These are phyloP conservation scores for Trichechus manatus DNA, from an alignment of 2,113 vertebrate genomes.

Conservation along the genomic window DNA sequence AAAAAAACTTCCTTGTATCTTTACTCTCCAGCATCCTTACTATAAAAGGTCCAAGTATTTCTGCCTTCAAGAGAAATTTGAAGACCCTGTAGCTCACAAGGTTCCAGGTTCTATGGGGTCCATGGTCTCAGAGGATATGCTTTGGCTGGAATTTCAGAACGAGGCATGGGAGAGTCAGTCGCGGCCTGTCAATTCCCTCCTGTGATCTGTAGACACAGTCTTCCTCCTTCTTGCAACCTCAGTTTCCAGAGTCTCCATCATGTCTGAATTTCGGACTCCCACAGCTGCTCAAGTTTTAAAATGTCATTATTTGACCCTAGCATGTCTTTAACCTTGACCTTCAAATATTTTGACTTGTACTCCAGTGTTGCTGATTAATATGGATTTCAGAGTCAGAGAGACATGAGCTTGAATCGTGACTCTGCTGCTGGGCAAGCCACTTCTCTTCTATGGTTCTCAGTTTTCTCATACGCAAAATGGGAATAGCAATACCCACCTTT, in stretches of 20 bases:
- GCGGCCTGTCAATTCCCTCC: background rate
- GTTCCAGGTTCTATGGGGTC: background rate
- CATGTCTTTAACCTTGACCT: background rate
- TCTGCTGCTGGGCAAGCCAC: background rate
- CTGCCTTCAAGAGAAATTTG: background rate
- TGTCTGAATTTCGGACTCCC: background rate
- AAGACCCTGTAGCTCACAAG: background rate
- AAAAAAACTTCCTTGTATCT: background rate
- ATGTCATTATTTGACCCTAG: background rate
- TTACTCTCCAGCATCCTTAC: background rate
- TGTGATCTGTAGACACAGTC: background rate
- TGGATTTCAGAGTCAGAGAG: background rate
- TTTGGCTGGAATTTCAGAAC: background rate
- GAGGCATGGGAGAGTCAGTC: background rate
- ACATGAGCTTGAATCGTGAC: background rate
- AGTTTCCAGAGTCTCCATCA: background rate
- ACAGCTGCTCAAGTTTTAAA: background rate
- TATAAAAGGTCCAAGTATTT: background rate
- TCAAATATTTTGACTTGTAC: background rate
- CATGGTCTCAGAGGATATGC: background rate
- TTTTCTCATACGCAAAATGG: background rate
- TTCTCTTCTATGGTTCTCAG: background rate
- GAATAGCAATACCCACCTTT: background rate
- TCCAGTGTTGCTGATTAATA: background rate
- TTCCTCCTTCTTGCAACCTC: background rate